phyloP scores from a whole-genome alignment of 2,797 vertebrate species.

The Iguana delicatissima region DNA sequence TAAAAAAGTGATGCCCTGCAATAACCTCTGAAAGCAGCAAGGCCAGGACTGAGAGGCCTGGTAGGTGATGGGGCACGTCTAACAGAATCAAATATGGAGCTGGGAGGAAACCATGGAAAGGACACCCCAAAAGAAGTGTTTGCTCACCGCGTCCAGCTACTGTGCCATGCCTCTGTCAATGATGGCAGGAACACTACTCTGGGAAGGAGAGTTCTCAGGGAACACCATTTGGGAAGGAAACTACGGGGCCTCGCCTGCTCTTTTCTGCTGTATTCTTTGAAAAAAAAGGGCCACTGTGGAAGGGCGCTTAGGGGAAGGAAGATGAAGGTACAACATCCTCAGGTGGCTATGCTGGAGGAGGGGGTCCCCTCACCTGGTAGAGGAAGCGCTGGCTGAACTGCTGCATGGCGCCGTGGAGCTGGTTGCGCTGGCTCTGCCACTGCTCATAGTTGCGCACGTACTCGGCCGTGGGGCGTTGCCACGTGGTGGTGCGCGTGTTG shows the following conservation, averaged over 20 bases:
- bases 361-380: conserved; percentile 88
- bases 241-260: background rate
- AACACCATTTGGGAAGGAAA: background rate
- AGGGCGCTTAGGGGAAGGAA: too few species aligned
- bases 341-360: rapidly evolving
- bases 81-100: too few species aligned
- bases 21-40: rapidly evolving
- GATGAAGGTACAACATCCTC: background rate
- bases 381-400: conserved; percentile 99
- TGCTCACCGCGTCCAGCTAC: background rate
- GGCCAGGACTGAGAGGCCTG: background rate
- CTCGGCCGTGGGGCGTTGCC: conserved; percentile 97
- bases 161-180: background rate
- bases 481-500: conserved; percentile 97
- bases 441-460: conserved; percentile 96
- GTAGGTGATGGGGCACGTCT: background rate
- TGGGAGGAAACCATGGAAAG: too few species aligned
- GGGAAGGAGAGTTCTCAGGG: too few species aligned
- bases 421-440: conserved; percentile 96
- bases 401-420: conserved; percentile 98
- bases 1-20: background rate
- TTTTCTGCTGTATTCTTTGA: too few species aligned
- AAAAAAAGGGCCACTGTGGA: too few species aligned
- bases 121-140: background rate
- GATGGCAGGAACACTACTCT: background rate